phyloP scores from a whole-genome alignment of 2,797 vertebrate species.

The Heterohyrax brucei region DNA sequence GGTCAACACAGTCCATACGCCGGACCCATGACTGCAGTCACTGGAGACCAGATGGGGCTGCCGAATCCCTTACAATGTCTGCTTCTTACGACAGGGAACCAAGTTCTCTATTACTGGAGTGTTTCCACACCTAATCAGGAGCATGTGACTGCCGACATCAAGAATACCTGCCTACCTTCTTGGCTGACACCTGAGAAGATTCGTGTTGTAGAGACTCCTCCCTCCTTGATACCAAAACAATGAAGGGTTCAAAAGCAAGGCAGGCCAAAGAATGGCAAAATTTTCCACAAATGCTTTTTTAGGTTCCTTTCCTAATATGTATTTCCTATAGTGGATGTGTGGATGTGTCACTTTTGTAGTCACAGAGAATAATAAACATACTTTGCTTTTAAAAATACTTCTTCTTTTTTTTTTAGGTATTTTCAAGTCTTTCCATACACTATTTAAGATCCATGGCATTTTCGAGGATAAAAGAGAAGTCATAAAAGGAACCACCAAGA shows the following conservation, averaged over 20 bases:
- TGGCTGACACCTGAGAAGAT: neutral
- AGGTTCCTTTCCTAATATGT: neutral
- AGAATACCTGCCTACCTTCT: neutral
- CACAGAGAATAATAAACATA: neutral
- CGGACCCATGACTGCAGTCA: rapidly evolving
- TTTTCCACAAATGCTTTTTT: slow-evolving; percentile 16
- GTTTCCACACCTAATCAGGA: neutral
- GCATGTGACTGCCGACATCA: neutral
- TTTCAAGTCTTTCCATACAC: slow-evolving; percentile 27
- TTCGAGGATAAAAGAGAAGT: slow-evolving; percentile 60
- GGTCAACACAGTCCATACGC: neutral
- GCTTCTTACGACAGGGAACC: neutral
- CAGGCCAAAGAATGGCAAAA: slow-evolving; percentile 34
- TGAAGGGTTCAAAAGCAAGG: neutral
- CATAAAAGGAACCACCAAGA: slow-evolving; percentile 29
- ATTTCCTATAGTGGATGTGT: neutral
- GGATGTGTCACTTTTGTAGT: neutral
- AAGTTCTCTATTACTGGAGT: neutral
- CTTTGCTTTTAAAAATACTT: slow-evolving; percentile 50
- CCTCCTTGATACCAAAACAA: neutral
- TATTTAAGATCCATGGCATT: slow-evolving; percentile 51
- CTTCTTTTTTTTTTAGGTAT: slow-evolving; percentile 29
- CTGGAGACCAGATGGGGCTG: rapidly evolving
- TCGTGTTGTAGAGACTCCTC: neutral
- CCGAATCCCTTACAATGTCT: neutral